Evolutionary conservation across 1,140 invertebrate species (phyloP).

Genomic region (Trachymyrmex cornetzi): DNA sequence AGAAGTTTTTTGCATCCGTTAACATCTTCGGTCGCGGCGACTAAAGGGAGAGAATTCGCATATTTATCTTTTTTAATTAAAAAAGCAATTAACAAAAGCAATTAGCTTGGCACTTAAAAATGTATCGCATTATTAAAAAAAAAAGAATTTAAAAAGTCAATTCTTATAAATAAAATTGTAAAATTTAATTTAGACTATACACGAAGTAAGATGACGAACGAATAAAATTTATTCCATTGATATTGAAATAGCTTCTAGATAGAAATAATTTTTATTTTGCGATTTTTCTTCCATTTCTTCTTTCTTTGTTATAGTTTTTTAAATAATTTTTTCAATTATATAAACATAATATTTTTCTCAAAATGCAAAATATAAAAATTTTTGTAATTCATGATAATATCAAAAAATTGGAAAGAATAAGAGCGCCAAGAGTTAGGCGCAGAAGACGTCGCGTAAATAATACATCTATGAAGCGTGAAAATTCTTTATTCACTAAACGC

Average conservation of each 20-base stretch:
- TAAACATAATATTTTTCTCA: not conserved
- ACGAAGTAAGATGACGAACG: not conserved
- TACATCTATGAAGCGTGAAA: no score
- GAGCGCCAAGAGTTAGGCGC: no score
- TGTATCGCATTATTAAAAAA: not conserved
- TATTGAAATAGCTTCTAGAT: not conserved
- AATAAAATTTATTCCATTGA: not conserved
- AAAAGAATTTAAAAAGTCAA: not conserved
- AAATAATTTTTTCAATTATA: not conserved
- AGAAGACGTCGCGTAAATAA: no score
- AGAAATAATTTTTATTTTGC: not conserved
- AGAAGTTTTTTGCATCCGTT: conserved; percentile 24
- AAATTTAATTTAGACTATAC: not conserved
- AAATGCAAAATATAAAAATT: not conserved
- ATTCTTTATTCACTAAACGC: no score
- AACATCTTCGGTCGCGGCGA: not conserved
- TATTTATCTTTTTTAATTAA: not conserved
- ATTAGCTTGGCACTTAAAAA: not conserved
- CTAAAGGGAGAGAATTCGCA: not conserved
- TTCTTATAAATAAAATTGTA: not conserved
- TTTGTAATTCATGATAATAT: not conserved
- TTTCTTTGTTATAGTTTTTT: not conserved
- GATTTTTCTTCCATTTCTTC: not conserved
- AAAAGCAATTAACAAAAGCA: no score
- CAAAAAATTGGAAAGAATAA: no score